Percentiles rank a stretch among this genome's conserved stretches.
phyloP scores from a whole-genome alignment of 1,140 invertebrate species.

The Diachasma alloeum region DNA sequence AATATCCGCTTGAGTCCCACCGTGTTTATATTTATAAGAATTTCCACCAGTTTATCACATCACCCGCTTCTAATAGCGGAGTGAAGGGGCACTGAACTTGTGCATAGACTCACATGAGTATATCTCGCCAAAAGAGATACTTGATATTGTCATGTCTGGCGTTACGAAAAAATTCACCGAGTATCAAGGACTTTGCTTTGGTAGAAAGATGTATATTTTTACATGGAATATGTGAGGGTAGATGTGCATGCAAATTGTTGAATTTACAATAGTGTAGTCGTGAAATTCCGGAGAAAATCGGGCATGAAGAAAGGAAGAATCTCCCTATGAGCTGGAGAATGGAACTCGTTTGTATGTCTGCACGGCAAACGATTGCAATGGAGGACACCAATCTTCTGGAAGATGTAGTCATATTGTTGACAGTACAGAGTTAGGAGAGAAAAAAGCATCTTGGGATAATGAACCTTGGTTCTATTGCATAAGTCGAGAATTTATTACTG shows the following conservation, averaged over 20 bases:
- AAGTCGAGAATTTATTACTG: not conserved
- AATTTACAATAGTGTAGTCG: not conserved
- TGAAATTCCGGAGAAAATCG: not conserved
- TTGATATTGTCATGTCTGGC: not conserved
- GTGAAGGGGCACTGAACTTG: not conserved
- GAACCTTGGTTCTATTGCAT: not conserved
- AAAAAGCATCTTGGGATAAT: not conserved
- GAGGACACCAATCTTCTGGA: not conserved
- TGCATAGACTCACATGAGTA: not conserved
- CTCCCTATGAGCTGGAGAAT: not conserved
- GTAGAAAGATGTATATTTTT: not conserved
- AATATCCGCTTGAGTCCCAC: not conserved
- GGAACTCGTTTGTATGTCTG: not conserved
- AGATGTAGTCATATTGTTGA: not conserved
- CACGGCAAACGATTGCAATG: not conserved
- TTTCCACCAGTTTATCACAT: not conserved
- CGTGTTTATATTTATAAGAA: not conserved
- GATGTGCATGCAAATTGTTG: not conserved
- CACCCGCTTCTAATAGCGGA: not conserved
- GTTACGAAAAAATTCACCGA: not conserved
- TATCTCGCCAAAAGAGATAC: not conserved
- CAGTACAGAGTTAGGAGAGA: not conserved
- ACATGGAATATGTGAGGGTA: not conserved
- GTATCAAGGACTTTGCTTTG: not conserved
- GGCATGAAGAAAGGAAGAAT: not conserved